Evolutionary conservation across 1,140 invertebrate species (phyloP).

Genomic region (Chrysopa pallens): DNA sequence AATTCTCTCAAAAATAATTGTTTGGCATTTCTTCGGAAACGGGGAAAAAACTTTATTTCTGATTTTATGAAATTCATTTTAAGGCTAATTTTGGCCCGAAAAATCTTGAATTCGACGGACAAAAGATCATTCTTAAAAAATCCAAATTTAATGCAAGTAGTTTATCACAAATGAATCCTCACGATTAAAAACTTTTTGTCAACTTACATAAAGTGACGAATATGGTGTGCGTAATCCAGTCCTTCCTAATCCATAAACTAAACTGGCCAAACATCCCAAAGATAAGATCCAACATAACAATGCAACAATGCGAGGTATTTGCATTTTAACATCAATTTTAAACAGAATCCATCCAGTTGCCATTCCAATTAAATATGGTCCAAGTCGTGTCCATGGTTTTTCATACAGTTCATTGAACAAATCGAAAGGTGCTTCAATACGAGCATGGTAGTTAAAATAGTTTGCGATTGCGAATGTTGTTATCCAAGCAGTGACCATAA

Average conservation of each 20-base stretch:
- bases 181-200: too few relatives aligned
- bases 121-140: neutral
- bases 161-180: neutral
- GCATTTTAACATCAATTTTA: slow-evolving; percentile 44
- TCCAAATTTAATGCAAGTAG: neutral
- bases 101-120: neutral
- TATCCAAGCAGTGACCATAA: slow-evolving; percentile 53
- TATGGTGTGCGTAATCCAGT: slow-evolving; percentile 42
- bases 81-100: neutral
- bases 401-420: slow-evolving; percentile 69
- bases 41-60: too few relatives aligned
- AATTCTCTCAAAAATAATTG: too few relatives aligned
- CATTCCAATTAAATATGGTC: slow-evolving; percentile 64
- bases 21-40: too few relatives aligned
- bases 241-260: slow-evolving; percentile 63
- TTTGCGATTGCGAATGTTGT: slow-evolving; percentile 56
- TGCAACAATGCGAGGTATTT: slow-evolving; percentile 36
- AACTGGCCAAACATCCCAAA: slow-evolving; percentile 32
- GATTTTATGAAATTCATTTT: too few relatives aligned
- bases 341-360: slow-evolving; percentile 54
- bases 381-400: slow-evolving; percentile 67
- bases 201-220: slow-evolving; percentile 47
- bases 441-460: slow-evolving; percentile 52
- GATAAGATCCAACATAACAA: slow-evolving; percentile 39
- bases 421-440: slow-evolving; percentile 64